Base-by-base conservation (phyloP, 1,140 invertebrate species). In the Cotesia glomerata region DNA sequence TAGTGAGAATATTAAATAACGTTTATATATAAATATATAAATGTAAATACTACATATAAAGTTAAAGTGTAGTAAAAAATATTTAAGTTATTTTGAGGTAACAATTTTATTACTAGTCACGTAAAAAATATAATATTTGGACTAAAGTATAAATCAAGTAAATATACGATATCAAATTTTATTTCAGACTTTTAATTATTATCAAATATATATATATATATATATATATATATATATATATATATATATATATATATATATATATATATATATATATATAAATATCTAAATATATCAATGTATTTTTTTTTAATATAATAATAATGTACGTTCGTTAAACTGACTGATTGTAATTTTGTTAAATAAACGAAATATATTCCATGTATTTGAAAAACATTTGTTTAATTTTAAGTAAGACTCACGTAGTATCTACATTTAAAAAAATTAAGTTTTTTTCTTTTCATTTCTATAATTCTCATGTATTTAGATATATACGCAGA, bases 101-200 rank as follows among this genome's bases (percentile, higher is more conserved):
- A 83, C 68, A 80, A 45, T 45, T 82, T 80, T 84, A 79, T 78
- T 80, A 78, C 84, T 86, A 85, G 85, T 86, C 84, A 85, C 80
- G 82, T 80, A 52, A 76, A 80, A 45, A 11, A 45, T 45, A 45
- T 9, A 45, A 45, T 2, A 9, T 66, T 18, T 67, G 51, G 56
- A 52, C 75, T 71, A 64, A 61, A 61, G 65, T 58, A 51, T 72
- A 59, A 56, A 66, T 26, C 26, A 26, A 26, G 26, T 9, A 75
- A 64, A 67, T 18, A 26, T 45, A 52, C 49, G 14, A 67, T 45
- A 69, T 58, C 7, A 32, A 8, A 69, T n/a, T 69, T 65, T 34
- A 56, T 56, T 51, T 36, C 70, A 13, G 13, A 35, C 36, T 66
- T 18, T 39, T 32, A 45, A 45, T 45, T 45, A 45, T 45, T 45